Evolutionary conservation across 2,888 invertebrate species (phyloP).

Genomic region (Ectropis crepuscularia): DNA sequence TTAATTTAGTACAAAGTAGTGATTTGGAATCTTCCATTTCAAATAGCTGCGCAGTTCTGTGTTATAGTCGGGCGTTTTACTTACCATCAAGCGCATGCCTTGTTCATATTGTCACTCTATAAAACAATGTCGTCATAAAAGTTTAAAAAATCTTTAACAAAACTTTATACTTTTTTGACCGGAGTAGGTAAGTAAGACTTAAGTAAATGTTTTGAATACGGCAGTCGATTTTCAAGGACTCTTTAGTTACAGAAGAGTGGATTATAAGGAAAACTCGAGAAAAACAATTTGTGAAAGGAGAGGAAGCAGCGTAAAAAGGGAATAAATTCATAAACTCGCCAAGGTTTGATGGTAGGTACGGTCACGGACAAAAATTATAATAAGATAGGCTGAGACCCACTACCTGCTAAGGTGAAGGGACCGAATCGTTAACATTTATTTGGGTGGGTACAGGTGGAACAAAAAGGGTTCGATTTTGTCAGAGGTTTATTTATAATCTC

Average conservation of each 20-base stretch:
- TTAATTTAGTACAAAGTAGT: too few species aligned
- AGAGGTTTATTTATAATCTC: not conserved
- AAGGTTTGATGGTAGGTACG: constrained; percentile 41
- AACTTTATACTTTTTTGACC: too few species aligned
- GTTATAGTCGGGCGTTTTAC: too few species aligned
- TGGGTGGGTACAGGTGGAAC: constrained; percentile 46
- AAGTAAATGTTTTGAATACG: too few species aligned
- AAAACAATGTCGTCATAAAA: too few species aligned
- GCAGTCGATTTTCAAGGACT: constrained; percentile 1
- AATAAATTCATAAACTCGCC: constrained; percentile 44
- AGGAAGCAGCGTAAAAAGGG: constrained; percentile 33
- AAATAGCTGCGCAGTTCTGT: too few species aligned
- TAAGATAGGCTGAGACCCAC: constrained; percentile 36
- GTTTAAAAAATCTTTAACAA: too few species aligned
- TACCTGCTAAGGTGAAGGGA: constrained; percentile 41
- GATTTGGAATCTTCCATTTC: too few species aligned
- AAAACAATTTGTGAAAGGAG: constrained; percentile 37
- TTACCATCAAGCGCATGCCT: too few species aligned
- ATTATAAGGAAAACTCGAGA: constrained; percentile 32
- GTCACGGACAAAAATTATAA: constrained; percentile 43
- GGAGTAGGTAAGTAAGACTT: too few species aligned
- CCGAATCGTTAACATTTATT: constrained; percentile 47
- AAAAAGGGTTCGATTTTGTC: constrained; percentile 27
- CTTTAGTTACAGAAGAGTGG: constrained; percentile 2
- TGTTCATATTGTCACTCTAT: too few species aligned